Evolutionary conservation across 1,140 invertebrate genomes (phyloP).

Genomic region (Orussus abietinus): DNA sequence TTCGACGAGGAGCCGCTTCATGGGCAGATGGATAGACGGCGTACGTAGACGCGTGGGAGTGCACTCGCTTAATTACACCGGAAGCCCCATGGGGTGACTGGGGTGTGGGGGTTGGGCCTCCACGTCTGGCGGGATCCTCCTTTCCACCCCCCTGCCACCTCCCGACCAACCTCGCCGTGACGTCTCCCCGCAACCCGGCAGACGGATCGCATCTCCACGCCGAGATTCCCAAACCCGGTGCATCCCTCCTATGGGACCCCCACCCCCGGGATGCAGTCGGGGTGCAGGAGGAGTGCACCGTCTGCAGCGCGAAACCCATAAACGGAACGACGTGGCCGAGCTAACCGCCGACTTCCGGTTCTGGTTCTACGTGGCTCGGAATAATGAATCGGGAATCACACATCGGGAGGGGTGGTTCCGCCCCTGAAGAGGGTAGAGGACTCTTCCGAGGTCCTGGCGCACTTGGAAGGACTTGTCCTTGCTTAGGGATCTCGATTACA

Average conservation of each 20-base stretch:
- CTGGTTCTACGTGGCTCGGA: no score
- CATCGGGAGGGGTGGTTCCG: no score
- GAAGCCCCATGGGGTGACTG: constrained; percentile 45
- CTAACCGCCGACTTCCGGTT: no score
- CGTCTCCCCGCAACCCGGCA: constrained; percentile 29
- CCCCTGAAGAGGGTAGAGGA: no score
- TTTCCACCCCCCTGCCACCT: constrained; percentile 11
- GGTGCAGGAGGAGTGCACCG: no score
- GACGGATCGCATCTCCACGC: constrained; percentile 32
- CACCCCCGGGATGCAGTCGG: constrained; percentile 32
- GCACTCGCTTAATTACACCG: constrained; percentile 54
- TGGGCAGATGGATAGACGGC: constrained; percentile 46
- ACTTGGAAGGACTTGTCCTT: no score
- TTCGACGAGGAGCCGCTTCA: constrained; percentile 39
- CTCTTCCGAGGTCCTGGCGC: no score
- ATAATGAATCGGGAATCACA: no score
- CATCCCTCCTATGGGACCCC: constrained; percentile 22
- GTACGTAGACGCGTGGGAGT: constrained; percentile 51
- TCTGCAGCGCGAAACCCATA: constrained; percentile 20
- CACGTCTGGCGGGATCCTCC: no score
- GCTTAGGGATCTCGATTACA: no score
- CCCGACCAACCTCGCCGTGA: constrained; percentile 18
- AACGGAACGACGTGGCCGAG: no score
- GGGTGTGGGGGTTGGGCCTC: constrained; percentile 38
- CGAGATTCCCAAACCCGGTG: constrained; percentile 39